A percentile compares a stretch with the other conserved stretches of the same genome.
These are phyloP conservation scores for Luperina nickerlii DNA, from an alignment of 2,888 invertebrate species.

Conservation along the genomic window DNA sequence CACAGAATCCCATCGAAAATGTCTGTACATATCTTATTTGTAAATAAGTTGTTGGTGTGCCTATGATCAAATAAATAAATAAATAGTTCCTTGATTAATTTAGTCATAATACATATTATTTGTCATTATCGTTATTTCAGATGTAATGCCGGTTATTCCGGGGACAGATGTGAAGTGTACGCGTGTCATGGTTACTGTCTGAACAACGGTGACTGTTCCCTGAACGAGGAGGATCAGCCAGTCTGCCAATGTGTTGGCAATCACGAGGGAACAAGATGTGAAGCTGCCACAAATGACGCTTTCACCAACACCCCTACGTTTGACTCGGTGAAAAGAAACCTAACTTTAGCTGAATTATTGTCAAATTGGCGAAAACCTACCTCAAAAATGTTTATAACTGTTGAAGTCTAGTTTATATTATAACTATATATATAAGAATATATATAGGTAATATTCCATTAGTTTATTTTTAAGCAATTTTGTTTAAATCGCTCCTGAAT, in stretches of 20 bases:
- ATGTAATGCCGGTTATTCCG: slow-evolving; percentile 74
- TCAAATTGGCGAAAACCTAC: background rate
- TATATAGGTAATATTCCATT: background rate
- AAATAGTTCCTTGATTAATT: too few species aligned
- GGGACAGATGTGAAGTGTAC: background rate
- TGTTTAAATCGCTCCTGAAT: too few species aligned
- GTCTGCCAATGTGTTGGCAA: slow-evolving; percentile 4
- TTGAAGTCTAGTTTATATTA: background rate
- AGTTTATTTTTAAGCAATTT: background rate
- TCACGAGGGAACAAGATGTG: too few species aligned
- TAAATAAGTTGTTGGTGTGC: too few species aligned
- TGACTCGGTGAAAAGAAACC: background rate
- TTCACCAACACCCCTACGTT: background rate
- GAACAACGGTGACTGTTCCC: background rate
- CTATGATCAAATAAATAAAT: too few species aligned
- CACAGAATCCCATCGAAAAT: too few species aligned
- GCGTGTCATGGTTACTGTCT: background rate
- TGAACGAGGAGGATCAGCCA: background rate
- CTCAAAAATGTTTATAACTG: background rate
- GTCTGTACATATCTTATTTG: too few species aligned
- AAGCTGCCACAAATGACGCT: background rate
- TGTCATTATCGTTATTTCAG: slow-evolving; percentile 65
- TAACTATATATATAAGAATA: too few species aligned
- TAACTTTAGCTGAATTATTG: slow-evolving; percentile 11
- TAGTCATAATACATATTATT: too few species aligned